Evolutionary conservation across 2,113 vertebrate species (phyloP).

Genomic region (Aegithalos caudatus): DNA sequence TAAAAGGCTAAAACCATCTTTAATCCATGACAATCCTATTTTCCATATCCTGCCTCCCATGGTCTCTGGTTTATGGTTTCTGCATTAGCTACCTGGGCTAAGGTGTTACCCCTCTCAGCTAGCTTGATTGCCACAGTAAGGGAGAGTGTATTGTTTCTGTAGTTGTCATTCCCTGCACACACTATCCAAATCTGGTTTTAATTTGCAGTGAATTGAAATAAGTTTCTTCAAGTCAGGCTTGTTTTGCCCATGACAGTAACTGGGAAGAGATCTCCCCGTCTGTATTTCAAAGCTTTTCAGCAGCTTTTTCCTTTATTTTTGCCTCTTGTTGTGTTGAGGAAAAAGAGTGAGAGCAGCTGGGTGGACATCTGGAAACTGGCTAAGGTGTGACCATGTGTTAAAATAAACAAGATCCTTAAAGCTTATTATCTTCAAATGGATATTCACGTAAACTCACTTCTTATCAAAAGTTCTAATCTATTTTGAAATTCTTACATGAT

Average conservation of each 20-base stretch:
- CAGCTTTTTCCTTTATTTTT: not conserved
- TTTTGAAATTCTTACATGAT: not conserved
- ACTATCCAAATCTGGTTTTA: not conserved
- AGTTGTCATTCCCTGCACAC: accelerated
- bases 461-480: not conserved
- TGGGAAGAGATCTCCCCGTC: not conserved
- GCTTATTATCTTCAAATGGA: not conserved
- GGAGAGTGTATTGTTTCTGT: not conserved
- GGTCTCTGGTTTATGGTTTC: too few relatives aligned
- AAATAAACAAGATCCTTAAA: not conserved
- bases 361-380: not conserved
- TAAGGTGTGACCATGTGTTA: not conserved
- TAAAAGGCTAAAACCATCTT: too few relatives aligned
- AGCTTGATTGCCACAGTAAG: too few relatives aligned
- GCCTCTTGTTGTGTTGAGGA: accelerated
- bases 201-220: not conserved
- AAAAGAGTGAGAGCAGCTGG: not conserved
- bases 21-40: too few relatives aligned
- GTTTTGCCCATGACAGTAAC: accelerated
- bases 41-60: too few relatives aligned
- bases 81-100: too few relatives aligned
- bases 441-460: not conserved
- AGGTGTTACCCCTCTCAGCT: too few relatives aligned
- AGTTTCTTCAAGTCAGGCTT: not conserved
- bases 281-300: accelerated